Evolutionary conservation across 2,888 invertebrate genomes (phyloP).

Genomic region (Lithodes maja): DNA sequence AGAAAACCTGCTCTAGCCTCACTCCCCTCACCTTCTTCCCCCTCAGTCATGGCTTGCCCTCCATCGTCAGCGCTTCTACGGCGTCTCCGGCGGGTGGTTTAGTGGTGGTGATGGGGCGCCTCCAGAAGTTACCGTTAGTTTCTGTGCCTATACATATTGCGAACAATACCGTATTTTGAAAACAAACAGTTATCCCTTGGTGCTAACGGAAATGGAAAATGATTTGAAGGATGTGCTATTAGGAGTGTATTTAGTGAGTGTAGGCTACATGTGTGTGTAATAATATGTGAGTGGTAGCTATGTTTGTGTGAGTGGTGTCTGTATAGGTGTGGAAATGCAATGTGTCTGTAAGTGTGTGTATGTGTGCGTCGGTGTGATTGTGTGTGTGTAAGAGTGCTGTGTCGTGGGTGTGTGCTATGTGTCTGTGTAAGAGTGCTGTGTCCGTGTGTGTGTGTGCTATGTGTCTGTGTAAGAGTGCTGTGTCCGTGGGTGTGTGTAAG

Average conservation of each 20-base stretch:
- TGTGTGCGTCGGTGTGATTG: neutral
- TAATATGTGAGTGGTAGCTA: neutral
- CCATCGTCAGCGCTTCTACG: slow-evolving; percentile 3
- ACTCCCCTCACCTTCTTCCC: slow-evolving; percentile 17
- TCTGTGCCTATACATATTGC: neutral
- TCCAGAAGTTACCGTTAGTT: slow-evolving; percentile 12
- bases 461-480: too few species aligned
- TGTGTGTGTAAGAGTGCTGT: neutral
- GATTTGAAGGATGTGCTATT: too few species aligned
- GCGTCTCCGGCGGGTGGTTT: neutral
- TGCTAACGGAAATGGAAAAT: neutral
- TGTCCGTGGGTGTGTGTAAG: too few species aligned
- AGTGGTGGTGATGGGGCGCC: slow-evolving; percentile 23
- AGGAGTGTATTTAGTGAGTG: too few species aligned
- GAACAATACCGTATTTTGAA: neutral
- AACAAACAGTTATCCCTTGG: neutral
- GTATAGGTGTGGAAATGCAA: neutral
- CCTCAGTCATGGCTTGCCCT: slow-evolving; percentile 7
- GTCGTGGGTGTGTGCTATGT: neutral
- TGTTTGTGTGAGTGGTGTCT: neutral
- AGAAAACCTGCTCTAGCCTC: neutral
- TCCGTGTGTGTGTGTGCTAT: neutral
- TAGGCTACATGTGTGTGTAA: too few species aligned
- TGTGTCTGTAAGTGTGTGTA: neutral
- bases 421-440: neutral